Percentiles rank a stretch among this genome's conserved stretches.
Conservation (phyloP, 2,888 invertebrate species). For the Caprella mutica region DNA sequence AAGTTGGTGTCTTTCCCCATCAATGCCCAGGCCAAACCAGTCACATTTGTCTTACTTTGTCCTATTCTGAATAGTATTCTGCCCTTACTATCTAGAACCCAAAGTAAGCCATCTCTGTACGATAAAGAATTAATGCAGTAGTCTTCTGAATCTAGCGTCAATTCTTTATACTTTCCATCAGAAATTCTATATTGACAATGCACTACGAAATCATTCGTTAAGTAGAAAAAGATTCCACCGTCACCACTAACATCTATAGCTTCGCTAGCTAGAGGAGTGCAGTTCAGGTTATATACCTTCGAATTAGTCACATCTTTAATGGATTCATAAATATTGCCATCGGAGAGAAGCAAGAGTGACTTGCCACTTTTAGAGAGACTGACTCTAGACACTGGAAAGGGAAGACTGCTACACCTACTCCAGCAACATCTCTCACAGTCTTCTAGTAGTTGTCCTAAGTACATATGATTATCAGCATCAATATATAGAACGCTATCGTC, state of each 20-base stretch:
- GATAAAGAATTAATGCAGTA: slow-evolving; percentile 1
- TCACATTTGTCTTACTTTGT: too few species aligned
- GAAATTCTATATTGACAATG: too few species aligned
- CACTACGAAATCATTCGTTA: slow-evolving; percentile 2
- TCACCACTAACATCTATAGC: not conserved
- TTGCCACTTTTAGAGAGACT: not conserved
- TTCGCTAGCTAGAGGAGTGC: not conserved
- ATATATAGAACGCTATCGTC: slow-evolving; percentile 9
- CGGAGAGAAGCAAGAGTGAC: not conserved
- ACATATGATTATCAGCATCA: slow-evolving; percentile 12
- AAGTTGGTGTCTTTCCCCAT: too few species aligned
- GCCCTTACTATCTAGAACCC: not conserved
- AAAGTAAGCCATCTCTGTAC: not conserved
- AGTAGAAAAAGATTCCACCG: not conserved
- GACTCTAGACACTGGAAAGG: not conserved
- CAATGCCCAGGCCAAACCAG: too few species aligned
- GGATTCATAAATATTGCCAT: not conserved
- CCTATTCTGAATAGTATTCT: not conserved
- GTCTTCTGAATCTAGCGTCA: too few species aligned
- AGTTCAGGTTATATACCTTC: too few species aligned
- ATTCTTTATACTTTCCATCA: too few species aligned
- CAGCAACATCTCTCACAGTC: not conserved
- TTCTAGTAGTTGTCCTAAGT: not conserved
- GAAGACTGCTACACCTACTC: not conserved
- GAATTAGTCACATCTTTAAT: too few species aligned